A percentile compares a stretch with the other conserved stretches of the same genome.
Evolutionary conservation across 2,888 invertebrate genomes (phyloP).

Genomic region (Cryptocephalus moraei): DNA sequence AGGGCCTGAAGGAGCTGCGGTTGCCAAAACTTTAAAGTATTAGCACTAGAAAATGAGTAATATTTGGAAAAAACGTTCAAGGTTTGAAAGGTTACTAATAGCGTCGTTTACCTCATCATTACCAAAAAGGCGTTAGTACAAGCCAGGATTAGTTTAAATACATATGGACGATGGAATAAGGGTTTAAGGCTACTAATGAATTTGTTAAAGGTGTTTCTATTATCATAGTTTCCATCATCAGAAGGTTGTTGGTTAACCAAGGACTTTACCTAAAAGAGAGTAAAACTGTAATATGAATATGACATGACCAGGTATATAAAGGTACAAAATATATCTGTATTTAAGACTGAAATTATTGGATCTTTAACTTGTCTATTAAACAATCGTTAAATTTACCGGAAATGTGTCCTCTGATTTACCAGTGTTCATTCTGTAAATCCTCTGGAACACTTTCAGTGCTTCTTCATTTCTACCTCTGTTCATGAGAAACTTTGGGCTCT

Average conservation of each 20-base stretch:
- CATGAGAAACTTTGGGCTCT: constrained; percentile 71
- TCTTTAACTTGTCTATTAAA: no score
- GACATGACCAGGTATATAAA: no score
- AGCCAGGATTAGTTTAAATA: neutral
- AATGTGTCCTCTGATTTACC: neutral
- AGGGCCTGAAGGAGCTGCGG: neutral
- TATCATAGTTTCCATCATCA: no score
- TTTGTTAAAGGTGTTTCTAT: no score
- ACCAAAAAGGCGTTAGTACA: neutral
- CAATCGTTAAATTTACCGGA: neutral
- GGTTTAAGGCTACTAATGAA: neutral
- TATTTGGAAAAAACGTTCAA: neutral
- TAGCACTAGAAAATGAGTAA: neutral
- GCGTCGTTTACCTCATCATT: neutral
- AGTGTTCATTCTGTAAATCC: constrained; percentile 55
- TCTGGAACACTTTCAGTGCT: constrained; percentile 51
- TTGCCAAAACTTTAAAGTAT: neutral
- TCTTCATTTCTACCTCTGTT: constrained; percentile 54
- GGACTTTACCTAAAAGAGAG: no score
- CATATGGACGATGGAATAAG: neutral
- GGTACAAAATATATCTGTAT: no score
- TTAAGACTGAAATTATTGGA: no score
- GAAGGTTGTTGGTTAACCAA: no score
- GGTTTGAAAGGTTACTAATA: neutral
- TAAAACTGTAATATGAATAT: no score